A percentile compares a stretch with the other conserved stretches of the same genome.
phyloP scores from a whole-genome alignment of 2,888 invertebrate genomes.

The Eupithecia insigniata region DNA sequence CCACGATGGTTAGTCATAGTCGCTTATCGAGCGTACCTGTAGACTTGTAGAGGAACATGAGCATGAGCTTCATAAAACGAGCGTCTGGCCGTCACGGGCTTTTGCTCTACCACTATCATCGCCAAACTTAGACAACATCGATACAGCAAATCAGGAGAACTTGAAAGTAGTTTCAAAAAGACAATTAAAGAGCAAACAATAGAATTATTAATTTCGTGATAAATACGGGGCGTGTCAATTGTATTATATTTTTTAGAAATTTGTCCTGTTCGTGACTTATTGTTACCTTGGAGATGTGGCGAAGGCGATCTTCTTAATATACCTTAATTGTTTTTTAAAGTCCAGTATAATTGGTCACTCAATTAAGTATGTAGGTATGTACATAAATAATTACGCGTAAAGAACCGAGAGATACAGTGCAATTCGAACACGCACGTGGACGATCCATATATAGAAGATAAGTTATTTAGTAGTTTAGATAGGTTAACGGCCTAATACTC shows the following conservation, averaged over 20 bases:
- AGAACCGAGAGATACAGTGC: slow-evolving; percentile 25
- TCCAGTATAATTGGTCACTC: slow-evolving; percentile 32
- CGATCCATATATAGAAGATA: background rate
- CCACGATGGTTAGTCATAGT: too few species aligned
- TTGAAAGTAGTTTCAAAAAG: slow-evolving; percentile 4
- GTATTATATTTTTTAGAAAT: slow-evolving; percentile 19
- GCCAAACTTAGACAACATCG: background rate
- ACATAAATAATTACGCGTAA: slow-evolving; percentile 7
- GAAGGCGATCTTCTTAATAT: slow-evolving; percentile 30
- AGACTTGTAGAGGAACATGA: too few species aligned
- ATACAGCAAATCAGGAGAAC: background rate
- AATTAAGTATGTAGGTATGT: slow-evolving; percentile 16
- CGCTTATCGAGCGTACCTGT: too few species aligned
- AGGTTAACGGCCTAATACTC: too few species aligned
- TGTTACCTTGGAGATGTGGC: slow-evolving; percentile 25
- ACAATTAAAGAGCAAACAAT: slow-evolving; percentile 8
- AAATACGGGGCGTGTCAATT: slow-evolving; percentile 18
- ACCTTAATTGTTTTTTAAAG: slow-evolving; percentile 31
- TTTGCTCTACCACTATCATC: background rate
- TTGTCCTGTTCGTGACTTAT: slow-evolving; percentile 31
- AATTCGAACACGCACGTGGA: background rate
- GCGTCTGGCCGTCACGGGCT: background rate
- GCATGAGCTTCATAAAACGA: background rate
- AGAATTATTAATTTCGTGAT: slow-evolving; percentile 16
- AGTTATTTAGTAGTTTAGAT: too few species aligned